A percentile compares a stretch with the other conserved stretches of the same genome.
Evolutionary conservation across 2,888 invertebrate genomes (phyloP).

Genomic region (Drosophila niveifrons): DNA sequence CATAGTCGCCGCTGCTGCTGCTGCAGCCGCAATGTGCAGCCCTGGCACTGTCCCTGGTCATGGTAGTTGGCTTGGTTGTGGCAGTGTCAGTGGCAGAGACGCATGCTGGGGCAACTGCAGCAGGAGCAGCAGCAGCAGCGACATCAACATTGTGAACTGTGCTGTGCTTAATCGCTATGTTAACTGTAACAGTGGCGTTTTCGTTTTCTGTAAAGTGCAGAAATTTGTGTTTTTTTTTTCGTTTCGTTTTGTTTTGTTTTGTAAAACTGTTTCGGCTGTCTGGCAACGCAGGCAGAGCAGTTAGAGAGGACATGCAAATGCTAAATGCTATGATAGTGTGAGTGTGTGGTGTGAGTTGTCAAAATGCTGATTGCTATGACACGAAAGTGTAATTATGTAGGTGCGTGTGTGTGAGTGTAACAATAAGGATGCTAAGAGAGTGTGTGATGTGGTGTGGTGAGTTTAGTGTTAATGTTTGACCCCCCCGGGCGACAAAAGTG

Average conservation of each 20-base stretch:
- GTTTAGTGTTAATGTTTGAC: constrained; percentile 10
- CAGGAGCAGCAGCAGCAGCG: constrained; percentile 30
- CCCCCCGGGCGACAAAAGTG: constrained; percentile 5
- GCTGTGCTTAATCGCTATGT: constrained; percentile 56
- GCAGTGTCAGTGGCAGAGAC: constrained; percentile 26
- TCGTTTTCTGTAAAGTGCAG: constrained; percentile 66
- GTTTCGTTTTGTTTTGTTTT: constrained; percentile 16
- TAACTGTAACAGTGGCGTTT: constrained; percentile 53
- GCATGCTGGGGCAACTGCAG: constrained; percentile 27
- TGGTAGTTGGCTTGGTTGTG: constrained; percentile 25
- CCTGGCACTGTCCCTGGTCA: constrained; percentile 32
- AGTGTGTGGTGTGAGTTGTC: not conserved
- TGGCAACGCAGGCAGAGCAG: constrained; percentile 33
- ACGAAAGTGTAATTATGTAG: not conserved
- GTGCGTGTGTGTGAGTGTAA: constrained; percentile 7
- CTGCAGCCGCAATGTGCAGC: constrained; percentile 25
- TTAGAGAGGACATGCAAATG: not conserved
- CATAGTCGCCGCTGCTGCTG: constrained; percentile 9
- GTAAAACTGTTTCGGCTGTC: constrained; percentile 20
- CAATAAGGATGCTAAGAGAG: constrained; percentile 7
- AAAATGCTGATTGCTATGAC: constrained; percentile 1
- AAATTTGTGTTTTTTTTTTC: constrained; percentile 34
- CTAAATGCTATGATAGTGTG: constrained; percentile 8
- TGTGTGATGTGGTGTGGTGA: constrained; percentile 13
- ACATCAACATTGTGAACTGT: constrained; percentile 21